Evolutionary conservation across 2,113 vertebrate genomes (phyloP).

Genomic region (Neomonachus schauinslandi): DNA sequence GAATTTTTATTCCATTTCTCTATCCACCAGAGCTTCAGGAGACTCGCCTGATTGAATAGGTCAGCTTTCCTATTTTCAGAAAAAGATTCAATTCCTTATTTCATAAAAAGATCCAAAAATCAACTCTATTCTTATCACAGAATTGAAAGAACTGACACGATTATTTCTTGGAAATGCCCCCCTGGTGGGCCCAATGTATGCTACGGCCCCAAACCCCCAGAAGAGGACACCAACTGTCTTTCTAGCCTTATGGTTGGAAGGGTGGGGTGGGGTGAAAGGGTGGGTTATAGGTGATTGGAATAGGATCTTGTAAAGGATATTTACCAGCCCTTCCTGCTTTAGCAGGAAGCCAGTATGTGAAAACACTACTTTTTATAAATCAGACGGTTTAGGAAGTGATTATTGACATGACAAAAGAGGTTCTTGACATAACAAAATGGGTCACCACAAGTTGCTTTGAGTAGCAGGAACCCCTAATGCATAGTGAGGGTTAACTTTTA

Average conservation of each 20-base stretch:
- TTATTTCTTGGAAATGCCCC: background rate
- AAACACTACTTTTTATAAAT: background rate
- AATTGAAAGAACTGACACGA: slow-evolving; percentile 44
- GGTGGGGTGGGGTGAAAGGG: background rate
- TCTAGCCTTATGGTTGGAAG: background rate
- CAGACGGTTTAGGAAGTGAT: slow-evolving; percentile 8
- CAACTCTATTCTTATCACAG: background rate
- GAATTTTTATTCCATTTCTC: slow-evolving; percentile 27
- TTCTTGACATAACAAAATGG: slow-evolving; percentile 24
- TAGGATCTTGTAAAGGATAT: background rate
- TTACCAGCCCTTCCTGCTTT: slow-evolving; percentile 6
- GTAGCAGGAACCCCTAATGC: background rate
- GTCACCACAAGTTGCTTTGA: background rate
- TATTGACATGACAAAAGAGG: background rate
- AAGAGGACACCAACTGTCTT: slow-evolving; percentile 58
- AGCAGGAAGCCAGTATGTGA: slow-evolving; percentile 33
- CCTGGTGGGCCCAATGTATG: background rate
- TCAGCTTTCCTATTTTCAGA: slow-evolving; percentile 33
- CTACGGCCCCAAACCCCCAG: background rate
- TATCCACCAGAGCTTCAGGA: background rate
- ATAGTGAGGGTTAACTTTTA: background rate
- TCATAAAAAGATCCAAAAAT: background rate
- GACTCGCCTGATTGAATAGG: background rate
- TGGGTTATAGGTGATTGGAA: background rate
- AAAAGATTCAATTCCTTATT: slow-evolving; percentile 9